Conservation (phyloP, 2,888 invertebrate species). For the Apoderus coryli region DNA sequence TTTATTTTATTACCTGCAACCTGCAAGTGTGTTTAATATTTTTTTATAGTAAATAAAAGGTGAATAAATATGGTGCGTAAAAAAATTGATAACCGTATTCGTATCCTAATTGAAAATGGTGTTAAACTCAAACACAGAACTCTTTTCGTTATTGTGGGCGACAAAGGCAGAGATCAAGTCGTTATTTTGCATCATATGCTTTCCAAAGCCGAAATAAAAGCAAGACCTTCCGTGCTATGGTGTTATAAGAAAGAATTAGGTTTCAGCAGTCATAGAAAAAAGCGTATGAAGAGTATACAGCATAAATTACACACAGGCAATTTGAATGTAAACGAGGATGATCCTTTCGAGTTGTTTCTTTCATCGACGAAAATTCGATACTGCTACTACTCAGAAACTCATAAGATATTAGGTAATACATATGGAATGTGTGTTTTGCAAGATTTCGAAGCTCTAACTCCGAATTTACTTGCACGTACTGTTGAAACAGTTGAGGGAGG, state of each 20-base stretch:
- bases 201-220: conserved; percentile 84
- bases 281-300: conserved; percentile 70
- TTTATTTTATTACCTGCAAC: too few species aligned
- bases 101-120: conserved; percentile 94
- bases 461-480: conserved; percentile 90
- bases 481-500: conserved; percentile 94
- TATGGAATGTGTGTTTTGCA: conserved; percentile 77
- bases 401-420: conserved; percentile 94
- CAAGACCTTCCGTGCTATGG: conserved; percentile 91
- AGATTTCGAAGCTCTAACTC: conserved; percentile 83
- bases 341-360: conserved; percentile 91
- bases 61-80: conserved; percentile 63
- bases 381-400: conserved; percentile 94
- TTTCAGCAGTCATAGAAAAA: conserved; percentile 69
- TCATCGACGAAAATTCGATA: conserved; percentile 94
- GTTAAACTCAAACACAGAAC: conserved; percentile 80
- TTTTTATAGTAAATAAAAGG: conserved; percentile 1
- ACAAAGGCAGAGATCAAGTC: conserved; percentile 91
- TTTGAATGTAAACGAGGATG: conserved; percentile 82
- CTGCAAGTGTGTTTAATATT: background rate
- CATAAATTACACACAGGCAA: conserved; percentile 81
- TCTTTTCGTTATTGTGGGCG: conserved; percentile 89
- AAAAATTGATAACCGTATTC: conserved; percentile 93
- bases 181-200: conserved; percentile 96
- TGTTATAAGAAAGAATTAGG: conserved; percentile 81